phyloP scores from a whole-genome alignment of 2,888 invertebrate genomes.

The Bellardia bayeri region DNA sequence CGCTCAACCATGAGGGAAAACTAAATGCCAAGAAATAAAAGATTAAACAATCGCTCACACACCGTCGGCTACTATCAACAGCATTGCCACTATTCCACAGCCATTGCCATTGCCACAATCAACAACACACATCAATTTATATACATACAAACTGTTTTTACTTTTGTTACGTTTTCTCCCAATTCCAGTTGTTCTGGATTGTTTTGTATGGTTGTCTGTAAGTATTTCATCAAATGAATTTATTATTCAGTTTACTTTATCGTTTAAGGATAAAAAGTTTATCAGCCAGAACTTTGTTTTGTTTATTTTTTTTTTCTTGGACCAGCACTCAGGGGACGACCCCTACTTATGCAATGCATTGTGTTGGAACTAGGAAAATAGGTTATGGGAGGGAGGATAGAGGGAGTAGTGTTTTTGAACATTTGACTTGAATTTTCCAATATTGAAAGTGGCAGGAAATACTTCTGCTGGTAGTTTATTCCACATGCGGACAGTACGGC shows the following conservation, averaged over 20 bases:
- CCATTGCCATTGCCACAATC: constrained; percentile 19
- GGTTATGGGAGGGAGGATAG: no score
- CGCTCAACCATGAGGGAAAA: constrained; percentile 18
- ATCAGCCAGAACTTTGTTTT: no score
- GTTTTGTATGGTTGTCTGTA: no score
- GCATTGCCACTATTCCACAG: background rate
- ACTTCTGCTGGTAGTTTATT: no score
- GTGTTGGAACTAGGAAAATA: no score
- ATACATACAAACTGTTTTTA: constrained; percentile 12
- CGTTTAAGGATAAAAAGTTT: constrained; percentile 52
- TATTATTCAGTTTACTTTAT: constrained; percentile 69
- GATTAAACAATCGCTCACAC: constrained; percentile 4
- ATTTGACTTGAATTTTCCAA: no score
- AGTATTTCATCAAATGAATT: constrained; percentile 65
- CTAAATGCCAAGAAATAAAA: constrained; percentile 44
- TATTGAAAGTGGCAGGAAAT: no score
- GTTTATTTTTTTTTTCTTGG: no score
- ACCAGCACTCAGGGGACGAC: no score
- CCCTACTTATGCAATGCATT: no score
- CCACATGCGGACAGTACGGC: no score
- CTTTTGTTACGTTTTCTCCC: constrained; percentile 16
- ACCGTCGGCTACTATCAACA: background rate
- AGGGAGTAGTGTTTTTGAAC: no score
- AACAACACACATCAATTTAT: constrained; percentile 29
- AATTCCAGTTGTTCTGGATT: constrained; percentile 30